phyloP scores from a whole-genome alignment of 2,888 invertebrate genomes.

The Tachina grossa region DNA sequence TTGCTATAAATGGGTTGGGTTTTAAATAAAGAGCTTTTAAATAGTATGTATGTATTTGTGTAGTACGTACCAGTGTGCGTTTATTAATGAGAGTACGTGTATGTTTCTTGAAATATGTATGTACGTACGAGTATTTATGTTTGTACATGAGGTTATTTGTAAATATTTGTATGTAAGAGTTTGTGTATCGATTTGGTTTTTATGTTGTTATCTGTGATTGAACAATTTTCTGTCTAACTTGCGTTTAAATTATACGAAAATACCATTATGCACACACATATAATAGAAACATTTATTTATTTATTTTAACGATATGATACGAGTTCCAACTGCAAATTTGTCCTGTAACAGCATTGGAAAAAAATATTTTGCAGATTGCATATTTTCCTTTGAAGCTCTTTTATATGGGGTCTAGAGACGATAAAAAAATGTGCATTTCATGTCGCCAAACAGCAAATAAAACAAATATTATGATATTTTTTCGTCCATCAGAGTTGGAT shows the following conservation, averaged over 20 bases:
- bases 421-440: no score
- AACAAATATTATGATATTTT: no score
- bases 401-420: no score
- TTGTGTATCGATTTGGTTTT: constrained; percentile 59
- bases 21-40: constrained; percentile 38
- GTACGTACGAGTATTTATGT: no score
- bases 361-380: background rate
- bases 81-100: background rate
- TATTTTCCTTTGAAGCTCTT: no score
- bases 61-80: background rate
- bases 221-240: constrained; percentile 69
- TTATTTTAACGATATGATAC: constrained; percentile 8
- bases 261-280: constrained; percentile 34
- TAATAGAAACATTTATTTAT: constrained; percentile 15
- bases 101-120: background rate
- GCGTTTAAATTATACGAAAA: constrained; percentile 62
- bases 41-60: constrained; percentile 19
- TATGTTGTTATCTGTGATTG: constrained; percentile 71
- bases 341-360: background rate
- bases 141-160: background rate
- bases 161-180: constrained; percentile 35
- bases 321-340: background rate
- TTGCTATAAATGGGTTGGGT: constrained; percentile 67
- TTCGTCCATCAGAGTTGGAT: no score
- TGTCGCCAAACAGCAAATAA: no score